Base-by-base conservation (phyloP, 2,888 invertebrate species). In the Monochamus alternatus region DNA sequence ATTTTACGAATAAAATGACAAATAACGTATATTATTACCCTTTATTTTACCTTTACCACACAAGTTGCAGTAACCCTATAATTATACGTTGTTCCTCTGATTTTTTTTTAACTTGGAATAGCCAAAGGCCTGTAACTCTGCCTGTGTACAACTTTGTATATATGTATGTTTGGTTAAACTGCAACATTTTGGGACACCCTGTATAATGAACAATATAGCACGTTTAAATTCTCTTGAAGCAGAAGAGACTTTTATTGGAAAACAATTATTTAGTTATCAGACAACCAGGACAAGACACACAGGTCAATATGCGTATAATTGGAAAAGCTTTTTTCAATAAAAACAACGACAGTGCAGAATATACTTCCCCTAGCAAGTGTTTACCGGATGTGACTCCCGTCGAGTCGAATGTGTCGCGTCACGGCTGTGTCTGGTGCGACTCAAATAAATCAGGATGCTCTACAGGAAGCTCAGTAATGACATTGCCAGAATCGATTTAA, bases 161-260 rank as follows among this genome's bases (percentile, higher is more conserved):
- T 22, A 22, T 0, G 22, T 22, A 22, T 22, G 22, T 22, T 22
- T 22, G 22, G 22, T 22, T 22, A 22, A 22, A 22, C 1, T 22
- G 22, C 22, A 22, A 22, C 1, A 22, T 22, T 22, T 22, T 22
- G 22, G 22, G 22, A 22, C 22, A 22, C 22, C 22, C 22, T 22
- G 22, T 22, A 22, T 22, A 22, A 22, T 47, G 9, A 12, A 47
- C 9, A 47, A 47, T 7, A 10, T 3, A 47, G 10, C 9, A 12
- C 47, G 9, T 47, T 47, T 47, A 55, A 55, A n/a, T 55, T 22
- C 10, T n/a, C 14, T 22, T 55, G 14, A 55, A 14, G 14, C 55
- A 64, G 22, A 47, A 64, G 44, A 30, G 7, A 2, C 43, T 64
- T 22, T 64, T 64, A 64, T 64, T 47, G 47, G 64, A 64, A 64